phyloP scores from a whole-genome alignment of 2,888 invertebrate genomes.

The Geotrupes spiniger region DNA sequence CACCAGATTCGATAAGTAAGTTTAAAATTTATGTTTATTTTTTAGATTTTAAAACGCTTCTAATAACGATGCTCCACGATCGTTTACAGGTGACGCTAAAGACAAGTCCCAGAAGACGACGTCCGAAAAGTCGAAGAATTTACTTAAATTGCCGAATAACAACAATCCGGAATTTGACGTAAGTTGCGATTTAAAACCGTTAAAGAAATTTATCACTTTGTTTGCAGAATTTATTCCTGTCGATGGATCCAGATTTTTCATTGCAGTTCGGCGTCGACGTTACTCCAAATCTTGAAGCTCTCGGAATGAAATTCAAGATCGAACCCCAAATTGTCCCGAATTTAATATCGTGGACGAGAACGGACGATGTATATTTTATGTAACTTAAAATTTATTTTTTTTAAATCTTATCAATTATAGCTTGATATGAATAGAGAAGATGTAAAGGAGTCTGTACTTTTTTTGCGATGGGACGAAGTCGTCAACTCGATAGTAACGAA shows the following conservation, averaged over 20 bases:
- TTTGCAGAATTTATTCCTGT: conserved; percentile 39
- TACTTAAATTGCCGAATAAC: not conserved
- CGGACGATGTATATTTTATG: conserved; percentile 28
- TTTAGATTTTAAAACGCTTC: too few species aligned
- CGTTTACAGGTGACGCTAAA: not conserved
- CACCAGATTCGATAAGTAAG: not conserved
- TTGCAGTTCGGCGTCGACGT: conserved; percentile 38
- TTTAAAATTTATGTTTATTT: not conserved
- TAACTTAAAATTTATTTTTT: conserved; percentile 12
- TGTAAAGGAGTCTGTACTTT: conserved; percentile 44
- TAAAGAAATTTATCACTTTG: not conserved
- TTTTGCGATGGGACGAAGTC: conserved; percentile 48
- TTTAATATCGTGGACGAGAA: conserved; percentile 47
- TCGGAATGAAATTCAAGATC: conserved; percentile 38
- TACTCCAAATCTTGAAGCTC: conserved; percentile 34
- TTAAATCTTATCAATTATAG: not conserved
- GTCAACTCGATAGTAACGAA: conserved; percentile 40
- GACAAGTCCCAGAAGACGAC: too few species aligned
- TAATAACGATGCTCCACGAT: not conserved
- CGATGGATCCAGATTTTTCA: conserved; percentile 38
- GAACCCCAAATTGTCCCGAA: conserved; percentile 42
- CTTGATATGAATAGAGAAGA: conserved; percentile 30
- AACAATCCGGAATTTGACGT: not conserved
- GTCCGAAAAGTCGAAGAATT: not conserved
- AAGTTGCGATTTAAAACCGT: conserved; percentile 1